phyloP scores from a whole-genome alignment of 2,888 invertebrate genomes.

The Tipula helvola region DNA sequence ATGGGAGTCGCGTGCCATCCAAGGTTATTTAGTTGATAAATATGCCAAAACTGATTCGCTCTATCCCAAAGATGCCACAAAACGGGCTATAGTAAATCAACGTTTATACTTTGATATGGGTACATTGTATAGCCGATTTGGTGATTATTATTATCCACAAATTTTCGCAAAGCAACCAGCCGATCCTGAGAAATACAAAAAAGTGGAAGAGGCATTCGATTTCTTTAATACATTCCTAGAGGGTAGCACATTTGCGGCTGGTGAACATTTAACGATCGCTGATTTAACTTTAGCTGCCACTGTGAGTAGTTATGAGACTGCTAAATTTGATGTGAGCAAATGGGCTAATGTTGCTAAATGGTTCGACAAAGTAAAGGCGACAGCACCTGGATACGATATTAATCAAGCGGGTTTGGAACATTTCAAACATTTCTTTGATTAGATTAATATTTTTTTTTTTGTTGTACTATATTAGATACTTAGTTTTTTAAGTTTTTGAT shows the following conservation, averaged over 20 bases:
- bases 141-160: conserved; percentile 56
- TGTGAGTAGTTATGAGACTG: conserved; percentile 56
- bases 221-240: conserved; percentile 61
- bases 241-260: conserved; percentile 57
- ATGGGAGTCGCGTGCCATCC: conserved; percentile 78
- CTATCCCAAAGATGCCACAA: conserved; percentile 63
- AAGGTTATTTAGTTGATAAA: conserved; percentile 64
- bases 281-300: conserved; percentile 57
- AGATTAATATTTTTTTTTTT: background rate
- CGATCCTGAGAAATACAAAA: conserved; percentile 54
- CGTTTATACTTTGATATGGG: conserved; percentile 70
- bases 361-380: conserved; percentile 43
- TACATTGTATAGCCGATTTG: conserved; percentile 55
- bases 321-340: conserved; percentile 51
- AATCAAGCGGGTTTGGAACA: conserved; percentile 44
- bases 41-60: conserved; percentile 66
- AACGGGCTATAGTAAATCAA: conserved; percentile 65
- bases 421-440: conserved; percentile 31
- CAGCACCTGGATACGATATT: conserved; percentile 46
- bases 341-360: conserved; percentile 56
- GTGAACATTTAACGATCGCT: conserved; percentile 60
- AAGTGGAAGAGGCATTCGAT: conserved; percentile 52
- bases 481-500: background rate
- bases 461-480: background rate
- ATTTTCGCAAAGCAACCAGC: conserved; percentile 46